phyloP scores from a whole-genome alignment of 92 coral and sea anemone genomes.

The Phenganax marumi region DNA sequence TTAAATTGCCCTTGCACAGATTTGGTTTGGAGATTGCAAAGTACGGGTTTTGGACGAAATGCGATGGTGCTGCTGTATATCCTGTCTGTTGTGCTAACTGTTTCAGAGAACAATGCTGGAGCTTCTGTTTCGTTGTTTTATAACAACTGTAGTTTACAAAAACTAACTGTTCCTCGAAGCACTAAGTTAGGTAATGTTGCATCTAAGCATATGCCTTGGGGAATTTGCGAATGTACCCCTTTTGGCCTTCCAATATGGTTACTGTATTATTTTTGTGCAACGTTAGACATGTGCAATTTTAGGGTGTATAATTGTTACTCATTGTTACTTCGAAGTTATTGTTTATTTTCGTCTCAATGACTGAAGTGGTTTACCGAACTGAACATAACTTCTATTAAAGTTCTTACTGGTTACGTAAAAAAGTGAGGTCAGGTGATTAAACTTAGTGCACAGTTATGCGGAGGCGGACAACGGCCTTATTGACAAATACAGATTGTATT shows the following conservation, averaged over 20 bases:
- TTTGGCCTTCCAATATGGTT: no score
- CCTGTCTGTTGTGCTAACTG: no score
- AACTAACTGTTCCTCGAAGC: neutral
- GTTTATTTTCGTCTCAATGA: neutral
- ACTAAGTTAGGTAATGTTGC: neutral
- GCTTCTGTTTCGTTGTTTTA: no score
- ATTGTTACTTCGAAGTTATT: neutral
- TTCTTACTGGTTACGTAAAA: constrained; percentile 3
- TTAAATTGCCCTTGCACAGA: neutral
- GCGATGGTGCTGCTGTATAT: no score
- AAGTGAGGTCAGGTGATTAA: neutral
- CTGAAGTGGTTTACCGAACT: neutral
- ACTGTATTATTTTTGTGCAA: no score
- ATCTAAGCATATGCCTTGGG: neutral
- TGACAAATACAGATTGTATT: constrained; percentile 39
- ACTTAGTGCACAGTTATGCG: constrained; percentile 2
- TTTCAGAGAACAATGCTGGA: no score
- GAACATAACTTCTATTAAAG: neutral
- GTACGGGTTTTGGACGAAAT: neutral
- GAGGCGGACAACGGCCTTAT: constrained; percentile 38
- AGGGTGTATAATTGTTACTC: no score
- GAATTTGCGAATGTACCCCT: neutral
- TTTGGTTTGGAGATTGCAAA: neutral
- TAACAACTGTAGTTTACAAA: neutral
- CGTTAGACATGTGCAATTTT: no score